Base-by-base conservation (phyloP, 2,113 vertebrate species). In the Alaudala cheleensis region DNA sequence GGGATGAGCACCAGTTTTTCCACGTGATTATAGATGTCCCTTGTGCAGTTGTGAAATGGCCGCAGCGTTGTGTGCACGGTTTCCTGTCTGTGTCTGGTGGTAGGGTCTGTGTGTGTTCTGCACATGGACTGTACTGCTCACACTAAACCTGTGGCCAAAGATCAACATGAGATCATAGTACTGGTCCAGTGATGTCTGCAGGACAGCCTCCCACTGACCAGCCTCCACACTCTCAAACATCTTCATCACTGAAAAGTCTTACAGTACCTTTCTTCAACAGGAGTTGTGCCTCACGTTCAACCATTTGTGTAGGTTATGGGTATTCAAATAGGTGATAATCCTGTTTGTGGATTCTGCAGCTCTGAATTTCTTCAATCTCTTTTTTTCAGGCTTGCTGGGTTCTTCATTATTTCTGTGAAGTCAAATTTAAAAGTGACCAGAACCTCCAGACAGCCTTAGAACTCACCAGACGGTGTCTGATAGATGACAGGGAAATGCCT, bases 381-480 rank as follows among this genome's bases (percentile, higher is more conserved):
- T 20, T 90, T 88, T 50, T 57, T 20, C 76, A 99, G 99, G 99
- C 99, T 95, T 99, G 99, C 93, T 99, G 99, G 99, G 99, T 99
- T 67, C 98, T 99, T 94, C 99, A 99, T 96, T 99, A 99, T 98
- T 99, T 99, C 97, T 99, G 99, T 81, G 99, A 99, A 98, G 99
- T 99, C 60, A 99, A 99, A 96, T 99, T 99, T 96, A 99, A 99
- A 98, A 99, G 97, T 95, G 99, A 99, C 97, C 99, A 99, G 98
- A 99, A 99, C 96, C 98, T 99, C 74, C 99, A 99, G 97, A 99
- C 98, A 6, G 99, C 99, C 57, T 98, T 99, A 58, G 99, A 99
- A 95, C 97, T 99, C 67, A 99, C 99, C 5, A 98, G 99, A 83
- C 97, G 98, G 73, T 99, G 99, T 98, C 98, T 99, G 73, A 99